Evolutionary conservation across 2,797 vertebrate genomes (phyloP), one percentile per base, ranked within the genome.

Genomic region (Chelon auratus): DNA sequence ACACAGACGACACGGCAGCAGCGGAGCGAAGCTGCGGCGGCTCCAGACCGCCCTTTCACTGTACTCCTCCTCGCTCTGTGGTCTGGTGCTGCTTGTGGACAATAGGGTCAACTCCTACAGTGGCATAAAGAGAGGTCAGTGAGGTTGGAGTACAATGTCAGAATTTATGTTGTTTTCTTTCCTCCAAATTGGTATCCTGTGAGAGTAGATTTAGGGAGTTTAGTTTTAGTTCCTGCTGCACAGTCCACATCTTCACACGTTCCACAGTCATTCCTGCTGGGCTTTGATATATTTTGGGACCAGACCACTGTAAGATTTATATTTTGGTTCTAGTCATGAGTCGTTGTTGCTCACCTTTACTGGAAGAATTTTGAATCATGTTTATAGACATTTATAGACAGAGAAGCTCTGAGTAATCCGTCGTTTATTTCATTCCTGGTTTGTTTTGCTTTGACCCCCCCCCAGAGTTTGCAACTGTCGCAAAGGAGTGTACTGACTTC

Each of bases 41-140:
- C 95, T 99, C 0, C 98, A 99, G 71, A 97, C 97, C 0, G 97
- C 98, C 0, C 93, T 99, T 2, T 99, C 97, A 0, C 95, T 99
- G 14, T 99, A 99, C 86, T 99, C 98, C 15, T 92, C 96, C 0
- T 97, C 97, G 0, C 95, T 99, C 6, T 97, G 97, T 30, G 97
- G 98, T 43, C 91, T 99, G 62, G 97, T 98, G 73, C 87, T 99
- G 55, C 79, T 99, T 65, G 98, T 99, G 0, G 98, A 99, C 88
- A 99, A 99, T 89, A 93, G 97, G 52, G 96, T 99, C 86, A 99
- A 97, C 91, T 99, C 97, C 3, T 99, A 98, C 60, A 99, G 97
- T 0, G 97, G 97, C 60, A 98, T 99, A 82, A 99, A 99, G 89
- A 96, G 97, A 96, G 97, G 97, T 96, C 74, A 60, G 80, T 40